phyloP scores from a whole-genome alignment of 2,888 invertebrate genomes.

The Seladonia tumulorum region DNA sequence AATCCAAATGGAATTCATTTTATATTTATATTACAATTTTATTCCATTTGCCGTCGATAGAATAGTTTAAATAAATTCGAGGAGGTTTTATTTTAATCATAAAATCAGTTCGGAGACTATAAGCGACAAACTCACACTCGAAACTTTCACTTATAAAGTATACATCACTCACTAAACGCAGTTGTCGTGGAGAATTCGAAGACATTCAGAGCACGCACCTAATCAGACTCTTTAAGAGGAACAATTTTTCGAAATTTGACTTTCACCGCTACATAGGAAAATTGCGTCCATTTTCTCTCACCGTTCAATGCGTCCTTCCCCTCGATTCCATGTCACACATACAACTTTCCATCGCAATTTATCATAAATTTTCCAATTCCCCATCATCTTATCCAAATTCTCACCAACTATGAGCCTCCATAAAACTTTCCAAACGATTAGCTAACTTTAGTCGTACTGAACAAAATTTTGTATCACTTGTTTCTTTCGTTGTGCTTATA shows the following conservation, averaged over 20 bases:
- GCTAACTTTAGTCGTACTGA: not conserved
- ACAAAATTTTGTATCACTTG: not conserved
- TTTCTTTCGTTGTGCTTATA: not conserved
- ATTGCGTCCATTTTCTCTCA: not conserved
- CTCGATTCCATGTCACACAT: not conserved
- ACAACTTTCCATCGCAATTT: not conserved
- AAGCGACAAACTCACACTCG: not conserved
- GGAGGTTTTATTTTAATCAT: not conserved
- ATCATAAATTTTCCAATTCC: constrained; percentile 1
- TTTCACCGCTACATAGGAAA: not conserved
- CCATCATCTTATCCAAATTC: not conserved
- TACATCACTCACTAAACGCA: not conserved
- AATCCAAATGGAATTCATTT: not conserved
- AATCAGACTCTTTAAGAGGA: constrained; percentile 13
- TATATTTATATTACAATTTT: not conserved
- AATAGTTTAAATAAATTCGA: not conserved
- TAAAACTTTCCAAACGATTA: not conserved
- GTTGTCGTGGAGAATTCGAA: not conserved
- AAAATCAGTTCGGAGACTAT: not conserved
- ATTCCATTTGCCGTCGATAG: not conserved
- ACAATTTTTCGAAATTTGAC: constrained; percentile 16
- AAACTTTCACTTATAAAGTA: not conserved
- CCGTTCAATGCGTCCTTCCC: not conserved
- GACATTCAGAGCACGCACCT: not conserved
- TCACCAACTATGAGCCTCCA: not conserved